These are phyloP conservation scores for Nannoperca obscura DNA, from an alignment of 2,797 vertebrate genomes.

Conservation along the genomic window DNA sequence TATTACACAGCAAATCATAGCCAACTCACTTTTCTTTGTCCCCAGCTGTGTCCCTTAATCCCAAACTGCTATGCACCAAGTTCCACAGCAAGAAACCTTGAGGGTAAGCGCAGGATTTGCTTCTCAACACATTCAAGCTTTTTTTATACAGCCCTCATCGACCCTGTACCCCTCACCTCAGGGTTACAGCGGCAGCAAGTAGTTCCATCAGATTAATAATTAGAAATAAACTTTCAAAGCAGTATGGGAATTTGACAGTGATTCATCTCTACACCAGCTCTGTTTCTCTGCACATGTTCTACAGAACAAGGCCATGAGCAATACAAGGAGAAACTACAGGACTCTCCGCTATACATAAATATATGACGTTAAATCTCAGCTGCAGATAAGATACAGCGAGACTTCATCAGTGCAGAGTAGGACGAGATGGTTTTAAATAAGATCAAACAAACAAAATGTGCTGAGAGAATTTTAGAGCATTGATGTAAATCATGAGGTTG, in stretches of 20 bases:
- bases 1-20: conserved; percentile 63
- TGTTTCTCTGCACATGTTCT: conserved; percentile 13
- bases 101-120: conserved; percentile 42
- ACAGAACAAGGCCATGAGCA: not conserved
- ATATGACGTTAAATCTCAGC: conserved; percentile 17
- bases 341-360: conserved; percentile 4
- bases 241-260: not conserved
- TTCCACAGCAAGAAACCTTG: conserved; percentile 40
- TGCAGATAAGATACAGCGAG: conserved; percentile 26
- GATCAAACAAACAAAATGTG: conserved; percentile 29
- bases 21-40: conserved; percentile 61
- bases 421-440: conserved; percentile 18
- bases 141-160: conserved; percentile 6
- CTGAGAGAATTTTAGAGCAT: conserved; percentile 17
- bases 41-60: conserved; percentile 69
- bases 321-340: conserved; percentile 2
- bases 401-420: conserved; percentile 24
- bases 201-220: conserved; percentile 17
- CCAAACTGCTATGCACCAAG: conserved; percentile 65
- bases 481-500: conserved; percentile 13
- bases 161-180: conserved; percentile 12
- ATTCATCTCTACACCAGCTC: not conserved
- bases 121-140: conserved; percentile 28
- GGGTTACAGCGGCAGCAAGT: not conserved
- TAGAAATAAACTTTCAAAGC: conserved; percentile 21